Base-by-base conservation (phyloP, 2,888 invertebrate species). In the Cosmorhoe ocellata region DNA sequence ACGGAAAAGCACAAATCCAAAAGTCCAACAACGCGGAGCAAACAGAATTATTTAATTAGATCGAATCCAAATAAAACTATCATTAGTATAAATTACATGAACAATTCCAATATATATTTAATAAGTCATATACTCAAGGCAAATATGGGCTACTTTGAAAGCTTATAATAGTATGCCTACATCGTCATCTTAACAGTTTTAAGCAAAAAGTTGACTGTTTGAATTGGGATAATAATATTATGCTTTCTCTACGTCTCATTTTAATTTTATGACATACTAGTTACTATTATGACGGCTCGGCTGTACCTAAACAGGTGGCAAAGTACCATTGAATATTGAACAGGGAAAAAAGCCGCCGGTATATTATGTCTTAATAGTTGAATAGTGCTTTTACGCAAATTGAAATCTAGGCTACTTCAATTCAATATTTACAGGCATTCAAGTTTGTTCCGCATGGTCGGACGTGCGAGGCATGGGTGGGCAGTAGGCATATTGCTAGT, bases 401-500 rank as follows among this genome's bases (percentile, higher is more conserved):
- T 18, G 18, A 18, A 18, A 3, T 18, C 4, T 18, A 18, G 2
- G 18, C 18, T 18, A 18, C 18, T 18, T 18, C 18, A 18, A 18
- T 18, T 2, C 18, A 4, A n/a, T 18, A 18, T 18, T 18, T 18
- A 18, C 18, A 18, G 4, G 18, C 18, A 18, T 18, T 18, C 2
- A 18, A 5, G 24, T 7, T 24, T 24, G 24, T 40, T 45, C 22
- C 14, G 30, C 5, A 11, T 12, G 31, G 40, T 18, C 27, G 49
- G 14, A 33, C 39, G 47, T 32, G 26, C 34, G 18, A 5, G 14
- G 7, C 24, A 6, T 3, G 7, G n/a, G n/a, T n/a, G n/a, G n/a
- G n/a, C n/a, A n/a, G 24, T 24, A 1, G 6, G 11, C n/a, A 18
- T 14, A 12, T 11, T 45, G 65, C 66, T 81, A 90, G 69, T 90